These are phyloP conservation scores for Novumbra hubbsi DNA, from an alignment of 2,797 vertebrate species.

Conservation along the genomic window DNA sequence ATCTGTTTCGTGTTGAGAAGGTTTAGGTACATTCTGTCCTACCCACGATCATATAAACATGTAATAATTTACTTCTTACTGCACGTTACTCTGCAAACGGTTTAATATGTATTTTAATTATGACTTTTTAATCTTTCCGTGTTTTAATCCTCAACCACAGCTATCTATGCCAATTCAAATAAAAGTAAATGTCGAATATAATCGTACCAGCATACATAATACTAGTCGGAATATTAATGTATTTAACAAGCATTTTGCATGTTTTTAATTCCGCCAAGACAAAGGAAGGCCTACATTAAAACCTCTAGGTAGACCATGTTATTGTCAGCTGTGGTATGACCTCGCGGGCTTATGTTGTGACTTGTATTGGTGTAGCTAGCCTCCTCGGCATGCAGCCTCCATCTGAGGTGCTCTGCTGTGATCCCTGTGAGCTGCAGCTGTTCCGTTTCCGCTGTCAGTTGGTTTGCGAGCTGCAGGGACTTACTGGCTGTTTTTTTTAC, in stretches of 20 bases:
- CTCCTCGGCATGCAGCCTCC: not conserved
- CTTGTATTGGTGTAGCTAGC: not conserved
- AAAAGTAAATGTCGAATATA: not conserved
- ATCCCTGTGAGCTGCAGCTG: not conserved
- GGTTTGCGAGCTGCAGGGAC: not conserved
- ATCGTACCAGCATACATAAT: not conserved
- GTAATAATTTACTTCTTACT: constrained; percentile 45
- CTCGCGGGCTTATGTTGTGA: not conserved
- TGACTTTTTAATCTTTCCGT: not conserved
- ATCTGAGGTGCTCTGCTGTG: not conserved
- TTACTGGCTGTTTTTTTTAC: too few relatives aligned
- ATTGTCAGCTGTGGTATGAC: not conserved
- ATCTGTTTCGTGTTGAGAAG: constrained; percentile 63
- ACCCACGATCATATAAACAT: constrained; percentile 51
- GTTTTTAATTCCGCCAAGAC: not conserved
- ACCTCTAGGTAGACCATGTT: not conserved
- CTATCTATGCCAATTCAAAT: not conserved
- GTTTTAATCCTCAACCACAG: not conserved
- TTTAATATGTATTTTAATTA: not conserved
- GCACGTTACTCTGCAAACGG: not conserved
- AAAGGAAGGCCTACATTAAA: not conserved
- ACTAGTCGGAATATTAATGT: too few relatives aligned
- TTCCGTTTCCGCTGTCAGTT: not conserved
- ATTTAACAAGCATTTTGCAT: not conserved
- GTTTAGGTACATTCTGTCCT: constrained; percentile 60